A percentile compares a stretch with the other conserved stretches of the same genome.
These are phyloP conservation scores for Sarcophaga variegata DNA, from an alignment of 2,888 invertebrate species.

Conservation along the genomic window DNA sequence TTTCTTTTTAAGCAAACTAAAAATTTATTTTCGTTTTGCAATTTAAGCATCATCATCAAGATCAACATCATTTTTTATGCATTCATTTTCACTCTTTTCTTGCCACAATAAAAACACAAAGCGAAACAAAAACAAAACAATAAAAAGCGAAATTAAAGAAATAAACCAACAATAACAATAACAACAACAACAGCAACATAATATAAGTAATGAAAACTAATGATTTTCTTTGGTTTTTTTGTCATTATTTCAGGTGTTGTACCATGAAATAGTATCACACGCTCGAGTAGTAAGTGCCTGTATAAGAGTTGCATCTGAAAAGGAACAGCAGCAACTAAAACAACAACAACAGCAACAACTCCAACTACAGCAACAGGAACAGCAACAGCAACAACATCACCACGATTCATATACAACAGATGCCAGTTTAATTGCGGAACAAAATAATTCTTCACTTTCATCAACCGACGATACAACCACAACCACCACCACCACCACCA, in stretches of 20 bases:
- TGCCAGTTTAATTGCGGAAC: slow-evolving; percentile 76
- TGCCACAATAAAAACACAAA: neutral
- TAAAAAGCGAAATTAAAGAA: too few species aligned
- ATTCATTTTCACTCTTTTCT: slow-evolving; percentile 66
- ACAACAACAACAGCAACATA: neutral
- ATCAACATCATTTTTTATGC: slow-evolving; percentile 33
- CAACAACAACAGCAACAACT: slow-evolving; percentile 62
- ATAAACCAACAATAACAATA: neutral
- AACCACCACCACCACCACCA: slow-evolving; percentile 70
- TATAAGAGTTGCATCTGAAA: slow-evolving; percentile 87
- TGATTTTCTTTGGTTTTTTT: slow-evolving; percentile 49
- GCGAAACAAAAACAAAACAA: too few species aligned
- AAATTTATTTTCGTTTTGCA: slow-evolving; percentile 1
- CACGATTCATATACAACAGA: slow-evolving; percentile 71
- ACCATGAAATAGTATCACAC: slow-evolving; percentile 96
- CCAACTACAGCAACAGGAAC: slow-evolving; percentile 63
- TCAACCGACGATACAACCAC: slow-evolving; percentile 76
- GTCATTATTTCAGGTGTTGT: slow-evolving; percentile 88
- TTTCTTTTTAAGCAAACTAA: slow-evolving; percentile 32
- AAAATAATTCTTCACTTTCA: slow-evolving; percentile 75
- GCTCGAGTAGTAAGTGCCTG: slow-evolving; percentile 91
- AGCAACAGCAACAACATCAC: slow-evolving; percentile 73
- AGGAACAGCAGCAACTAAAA: slow-evolving; percentile 76
- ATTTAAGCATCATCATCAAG: slow-evolving; percentile 43
- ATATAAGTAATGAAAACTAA: slow-evolving; percentile 54